These are phyloP conservation scores for Agrochola litura DNA, from an alignment of 2,888 invertebrate species.

Conservation along the genomic window DNA sequence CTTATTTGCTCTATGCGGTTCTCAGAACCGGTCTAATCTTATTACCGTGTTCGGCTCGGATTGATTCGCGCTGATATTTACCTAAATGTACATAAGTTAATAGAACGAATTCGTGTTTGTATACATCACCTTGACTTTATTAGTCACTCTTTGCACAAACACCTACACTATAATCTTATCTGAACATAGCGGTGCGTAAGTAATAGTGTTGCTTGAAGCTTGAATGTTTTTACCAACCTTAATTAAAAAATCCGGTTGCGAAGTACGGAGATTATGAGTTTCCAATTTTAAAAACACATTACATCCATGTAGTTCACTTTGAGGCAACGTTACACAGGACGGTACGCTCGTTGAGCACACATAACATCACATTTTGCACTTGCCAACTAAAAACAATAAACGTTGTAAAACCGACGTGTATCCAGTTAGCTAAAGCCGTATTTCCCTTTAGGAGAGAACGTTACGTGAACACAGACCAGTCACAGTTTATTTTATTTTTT, in stretches of 20 bases:
- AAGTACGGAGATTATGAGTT: conserved; percentile 75
- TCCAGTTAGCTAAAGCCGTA: conserved; percentile 76
- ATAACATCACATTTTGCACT: conserved; percentile 90
- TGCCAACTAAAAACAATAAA: conserved; percentile 81
- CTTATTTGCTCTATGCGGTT: conserved; percentile 60
- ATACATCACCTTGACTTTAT: conserved; percentile 71
- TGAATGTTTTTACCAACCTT: conserved; percentile 75
- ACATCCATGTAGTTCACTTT: conserved; percentile 87
- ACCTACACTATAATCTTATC: conserved; percentile 69
- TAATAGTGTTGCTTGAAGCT: conserved; percentile 45
- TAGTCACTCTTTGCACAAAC: conserved; percentile 68
- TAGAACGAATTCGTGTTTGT: conserved; percentile 59
- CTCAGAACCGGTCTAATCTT: conserved; percentile 56
- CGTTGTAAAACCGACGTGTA: conserved; percentile 75
- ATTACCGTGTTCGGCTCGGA: conserved; percentile 51
- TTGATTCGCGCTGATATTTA: conserved; percentile 62
- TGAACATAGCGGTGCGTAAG: conserved; percentile 40
- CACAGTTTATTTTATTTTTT: conserved; percentile 78
- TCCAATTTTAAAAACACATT: conserved; percentile 86
- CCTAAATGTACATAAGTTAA: conserved; percentile 65
- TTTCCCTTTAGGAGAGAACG: conserved; percentile 72
- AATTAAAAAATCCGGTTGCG: conserved; percentile 73
- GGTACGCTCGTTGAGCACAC: conserved; percentile 85
- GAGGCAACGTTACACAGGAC: conserved; percentile 86
- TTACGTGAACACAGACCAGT: conserved; percentile 78